Percentiles rank a stretch among this genome's conserved stretches.
phyloP scores from a whole-genome alignment of 1,140 invertebrate genomes.

The Chymomyza costata region DNA sequence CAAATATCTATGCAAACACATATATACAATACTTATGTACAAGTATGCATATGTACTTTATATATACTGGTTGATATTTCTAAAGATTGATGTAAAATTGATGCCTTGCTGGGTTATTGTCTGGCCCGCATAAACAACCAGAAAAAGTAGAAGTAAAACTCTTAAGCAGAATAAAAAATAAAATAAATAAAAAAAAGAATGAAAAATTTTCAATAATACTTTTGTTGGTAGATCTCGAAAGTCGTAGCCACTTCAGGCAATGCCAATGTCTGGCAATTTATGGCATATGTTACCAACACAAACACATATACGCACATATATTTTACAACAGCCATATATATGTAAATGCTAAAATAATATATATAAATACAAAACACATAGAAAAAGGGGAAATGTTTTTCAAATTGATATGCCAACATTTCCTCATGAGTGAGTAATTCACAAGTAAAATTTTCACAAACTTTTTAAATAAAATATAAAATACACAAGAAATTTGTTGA shows the following conservation, averaged over 20 bases:
- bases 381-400: conserved; percentile 55
- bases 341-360: conserved; percentile 70
- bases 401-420: conserved; percentile 70
- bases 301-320: conserved; percentile 10
- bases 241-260: conserved; percentile 32
- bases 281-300: conserved; percentile 68
- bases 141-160: conserved; percentile 20
- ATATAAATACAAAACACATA: conserved; percentile 53
- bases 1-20: too few relatives aligned
- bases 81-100: conserved; percentile 70
- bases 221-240: conserved; percentile 44
- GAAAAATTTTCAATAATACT: conserved; percentile 65
- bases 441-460: conserved; percentile 67
- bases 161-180: conserved; percentile 6
- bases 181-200: conserved; percentile 25
- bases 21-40: too few relatives aligned
- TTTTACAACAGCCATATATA: too few relatives aligned
- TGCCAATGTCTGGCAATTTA: conserved; percentile 63
- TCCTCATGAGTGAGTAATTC: conserved; percentile 69
- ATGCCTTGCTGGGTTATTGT: conserved; percentile 64
- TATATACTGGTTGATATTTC: conserved; percentile 33
- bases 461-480: conserved; percentile 66
- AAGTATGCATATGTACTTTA: conserved; percentile 1
- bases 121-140: conserved; percentile 64
- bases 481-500: too few relatives aligned